A percentile compares a stretch with the other conserved stretches of the same genome.
Conservation (phyloP, 2,797 vertebrate species). For the Parotocinclus haroldoi region DNA sequence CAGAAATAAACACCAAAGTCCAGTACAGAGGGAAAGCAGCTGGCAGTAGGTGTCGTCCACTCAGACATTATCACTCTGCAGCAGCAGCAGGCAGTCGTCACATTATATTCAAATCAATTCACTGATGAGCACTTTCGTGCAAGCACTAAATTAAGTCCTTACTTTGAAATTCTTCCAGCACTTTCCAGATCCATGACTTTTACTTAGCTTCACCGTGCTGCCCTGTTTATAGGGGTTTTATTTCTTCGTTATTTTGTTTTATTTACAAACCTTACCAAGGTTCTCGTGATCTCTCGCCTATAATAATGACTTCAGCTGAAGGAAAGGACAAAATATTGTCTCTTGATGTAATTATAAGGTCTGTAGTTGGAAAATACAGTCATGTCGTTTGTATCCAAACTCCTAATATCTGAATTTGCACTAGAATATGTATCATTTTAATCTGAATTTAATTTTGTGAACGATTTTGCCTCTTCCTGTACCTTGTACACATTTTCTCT, state of each 20-base stretch:
- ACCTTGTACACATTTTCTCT: too few species aligned
- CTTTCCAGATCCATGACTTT: background rate
- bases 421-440: too few species aligned
- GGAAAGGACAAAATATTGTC: too few species aligned
- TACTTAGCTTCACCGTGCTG: background rate
- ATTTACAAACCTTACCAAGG: too few species aligned
- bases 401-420: too few species aligned
- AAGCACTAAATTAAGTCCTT: constrained; percentile 36
- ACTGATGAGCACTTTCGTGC: constrained; percentile 43
- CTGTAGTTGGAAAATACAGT: too few species aligned
- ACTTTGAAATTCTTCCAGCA: constrained; percentile 11
- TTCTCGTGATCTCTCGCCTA: too few species aligned
- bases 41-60: constrained; percentile 25
- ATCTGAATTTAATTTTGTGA: too few species aligned
- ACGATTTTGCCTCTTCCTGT: too few species aligned
- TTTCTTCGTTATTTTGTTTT: background rate
- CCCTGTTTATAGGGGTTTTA: background rate
- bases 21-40: constrained; percentile 31
- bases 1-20: constrained; percentile 52
- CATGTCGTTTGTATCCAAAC: too few species aligned
- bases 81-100: constrained; percentile 48
- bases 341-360: too few species aligned
- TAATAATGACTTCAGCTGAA: too few species aligned
- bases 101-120: constrained; percentile 46
- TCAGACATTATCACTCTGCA: constrained; percentile 49